Evolutionary conservation across 2,797 vertebrate genomes (phyloP), one percentile per base, ranked within the genome.

Genomic region (Sebastiscus albofasciatus): DNA sequence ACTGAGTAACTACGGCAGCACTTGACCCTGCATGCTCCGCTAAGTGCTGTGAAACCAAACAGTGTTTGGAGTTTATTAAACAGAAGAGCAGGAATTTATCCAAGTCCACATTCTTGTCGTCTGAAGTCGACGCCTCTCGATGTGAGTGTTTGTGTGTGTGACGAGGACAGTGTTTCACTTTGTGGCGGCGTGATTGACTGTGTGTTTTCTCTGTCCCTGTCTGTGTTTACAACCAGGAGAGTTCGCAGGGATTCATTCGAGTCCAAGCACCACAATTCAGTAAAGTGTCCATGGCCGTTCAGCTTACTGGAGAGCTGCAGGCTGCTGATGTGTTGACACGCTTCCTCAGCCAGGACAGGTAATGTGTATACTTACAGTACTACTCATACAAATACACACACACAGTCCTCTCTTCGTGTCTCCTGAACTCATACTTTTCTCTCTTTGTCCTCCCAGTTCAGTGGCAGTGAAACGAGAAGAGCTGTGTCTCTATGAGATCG

Each of bases 261-360:
- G 97, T 99, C 58, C 97, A 99, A 77, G 98, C 98, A 0, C 99
- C 98, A 29, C 97, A 98, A 95, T 98, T 99, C 94, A 97, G 94
- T 2, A 99, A 98, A 95, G 96, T 99, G 89, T 99, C 98, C 77
- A 99, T 99, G 98, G 97, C 96, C n/a, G 94, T 99, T 82, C 97
- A 99, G 95, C 96, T 99, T 62, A 99, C 97, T 1, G 97, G 97
- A 90, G 97, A 99, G 60, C 91, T 99, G 77, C 97, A 96, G 95
- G 98, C 98, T 0, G 89, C 96, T 29, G 98, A 99, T 87, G 92
- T 99, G 29, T 93, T 99, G 71, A 95, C 95, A 82, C 97, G 97
- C 79, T 99, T 99, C 90, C 96, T 98, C 92, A 98, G 95, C 95
- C 97, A 98, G 91, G 97, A 98, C 90, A 97, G 97, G 98, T 99